These are phyloP conservation scores for Kryphioiulus occultus DNA, from an alignment of 2,888 invertebrate species.

Conservation along the genomic window DNA sequence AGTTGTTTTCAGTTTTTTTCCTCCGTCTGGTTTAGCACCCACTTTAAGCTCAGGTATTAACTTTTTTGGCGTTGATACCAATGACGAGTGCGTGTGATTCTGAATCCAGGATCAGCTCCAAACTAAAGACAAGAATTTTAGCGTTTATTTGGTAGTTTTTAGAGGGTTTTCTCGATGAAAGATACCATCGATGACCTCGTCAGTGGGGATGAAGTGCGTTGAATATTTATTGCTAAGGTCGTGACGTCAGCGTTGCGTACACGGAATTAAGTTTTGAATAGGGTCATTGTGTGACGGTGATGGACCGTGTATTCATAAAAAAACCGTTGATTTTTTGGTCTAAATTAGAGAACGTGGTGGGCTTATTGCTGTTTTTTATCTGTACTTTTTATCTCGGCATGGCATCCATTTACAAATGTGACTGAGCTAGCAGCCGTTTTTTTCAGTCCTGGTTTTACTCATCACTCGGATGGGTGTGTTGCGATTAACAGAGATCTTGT, in stretches of 20 bases:
- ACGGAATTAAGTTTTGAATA: neutral
- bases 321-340: neutral
- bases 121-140: neutral
- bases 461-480: neutral
- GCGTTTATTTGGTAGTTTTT: too few species aligned
- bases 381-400: neutral
- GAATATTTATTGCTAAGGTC: neutral
- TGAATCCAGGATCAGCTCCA: neutral
- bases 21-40: too few species aligned
- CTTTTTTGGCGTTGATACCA: too few species aligned
- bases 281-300: neutral
- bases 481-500: neutral
- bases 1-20: too few species aligned
- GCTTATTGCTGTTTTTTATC: neutral
- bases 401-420: neutral
- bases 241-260: neutral
- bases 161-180: too few species aligned
- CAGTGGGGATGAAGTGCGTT: neutral
- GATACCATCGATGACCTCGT: neutral
- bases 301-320: neutral
- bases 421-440: neutral
- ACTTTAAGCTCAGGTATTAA: too few species aligned
- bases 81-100: neutral
- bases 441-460: neutral
- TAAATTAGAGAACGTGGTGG: neutral